A percentile compares a stretch with the other conserved stretches of the same genome.
Conservation (phyloP, 2,888 invertebrate genomes). For the Orthonevra nobilis region DNA sequence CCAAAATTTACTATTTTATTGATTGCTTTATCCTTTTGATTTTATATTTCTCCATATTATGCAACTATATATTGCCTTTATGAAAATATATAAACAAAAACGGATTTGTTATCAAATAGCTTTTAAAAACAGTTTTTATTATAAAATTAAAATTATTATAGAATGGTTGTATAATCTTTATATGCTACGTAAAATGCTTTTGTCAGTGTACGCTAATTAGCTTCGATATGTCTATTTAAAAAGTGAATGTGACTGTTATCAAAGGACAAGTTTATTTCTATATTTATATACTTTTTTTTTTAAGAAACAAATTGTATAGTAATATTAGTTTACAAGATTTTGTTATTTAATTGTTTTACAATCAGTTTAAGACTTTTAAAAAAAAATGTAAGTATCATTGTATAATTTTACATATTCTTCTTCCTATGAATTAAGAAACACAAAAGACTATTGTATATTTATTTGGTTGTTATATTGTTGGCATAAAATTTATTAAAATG, state of each 20-base stretch:
- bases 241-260: no score
- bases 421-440: conserved; percentile 17
- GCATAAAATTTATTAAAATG: conserved; percentile 19
- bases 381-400: not conserved
- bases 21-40: no score
- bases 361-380: conserved; percentile 4
- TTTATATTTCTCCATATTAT: no score
- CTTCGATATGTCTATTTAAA: no score
- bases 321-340: not conserved
- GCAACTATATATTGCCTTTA: no score
- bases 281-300: not conserved
- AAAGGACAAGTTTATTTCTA: not conserved
- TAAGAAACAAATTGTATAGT: not conserved
- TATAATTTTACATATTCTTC: conserved; percentile 8
- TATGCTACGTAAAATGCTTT: conserved; percentile 1
- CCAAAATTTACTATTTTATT: no score
- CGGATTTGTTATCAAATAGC: not conserved
- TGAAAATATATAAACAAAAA: no score
- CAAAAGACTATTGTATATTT: conserved; percentile 25
- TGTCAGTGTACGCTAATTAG: not conserved
- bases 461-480: conserved; percentile 57
- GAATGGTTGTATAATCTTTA: not conserved
- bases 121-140: no score
- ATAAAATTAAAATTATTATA: not conserved
- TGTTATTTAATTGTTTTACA: conserved; percentile 1